Percentiles rank a stretch among this genome's conserved stretches.
Conservation (phyloP, 2,113 vertebrate species). For the Gobiocypris rarus region DNA sequence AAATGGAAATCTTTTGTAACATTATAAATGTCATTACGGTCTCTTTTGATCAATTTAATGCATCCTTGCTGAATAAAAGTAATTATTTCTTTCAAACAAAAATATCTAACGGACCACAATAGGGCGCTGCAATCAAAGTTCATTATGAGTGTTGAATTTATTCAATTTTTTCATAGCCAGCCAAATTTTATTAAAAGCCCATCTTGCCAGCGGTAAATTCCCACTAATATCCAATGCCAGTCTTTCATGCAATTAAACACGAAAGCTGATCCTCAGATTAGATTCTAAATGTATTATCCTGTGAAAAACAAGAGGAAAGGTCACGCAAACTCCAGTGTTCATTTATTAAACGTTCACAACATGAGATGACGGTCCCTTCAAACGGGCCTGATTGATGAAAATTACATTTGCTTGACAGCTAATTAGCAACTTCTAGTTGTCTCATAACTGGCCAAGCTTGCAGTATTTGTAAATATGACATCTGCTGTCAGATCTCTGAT, state of each 20-base stretch:
- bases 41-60: too few relatives aligned
- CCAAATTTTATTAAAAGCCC: not conserved
- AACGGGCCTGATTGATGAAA: constrained; percentile 12
- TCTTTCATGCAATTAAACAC: constrained; percentile 12
- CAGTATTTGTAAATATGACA: constrained; percentile 39
- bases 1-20: too few relatives aligned
- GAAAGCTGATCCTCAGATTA: not conserved
- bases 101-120: too few relatives aligned
- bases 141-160: too few relatives aligned
- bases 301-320: constrained; percentile 7
- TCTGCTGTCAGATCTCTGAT: constrained; percentile 10
- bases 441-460: constrained; percentile 23
- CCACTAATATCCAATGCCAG: not conserved
- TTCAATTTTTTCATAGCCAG: not conserved
- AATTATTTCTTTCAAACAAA: too few relatives aligned
- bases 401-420: constrained; percentile 31
- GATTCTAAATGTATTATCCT: not conserved
- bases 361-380: not conserved
- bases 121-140: too few relatives aligned
- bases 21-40: too few relatives aligned
- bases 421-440: constrained; percentile 35
- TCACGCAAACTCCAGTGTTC: constrained; percentile 10
- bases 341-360: not conserved
- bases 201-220: not conserved
- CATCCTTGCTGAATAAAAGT: too few relatives aligned